Percentiles rank a stretch among this genome's conserved stretches.
Evolutionary conservation across 2,888 invertebrate genomes (phyloP).

Genomic region (Pollenia griseotomentosa): DNA sequence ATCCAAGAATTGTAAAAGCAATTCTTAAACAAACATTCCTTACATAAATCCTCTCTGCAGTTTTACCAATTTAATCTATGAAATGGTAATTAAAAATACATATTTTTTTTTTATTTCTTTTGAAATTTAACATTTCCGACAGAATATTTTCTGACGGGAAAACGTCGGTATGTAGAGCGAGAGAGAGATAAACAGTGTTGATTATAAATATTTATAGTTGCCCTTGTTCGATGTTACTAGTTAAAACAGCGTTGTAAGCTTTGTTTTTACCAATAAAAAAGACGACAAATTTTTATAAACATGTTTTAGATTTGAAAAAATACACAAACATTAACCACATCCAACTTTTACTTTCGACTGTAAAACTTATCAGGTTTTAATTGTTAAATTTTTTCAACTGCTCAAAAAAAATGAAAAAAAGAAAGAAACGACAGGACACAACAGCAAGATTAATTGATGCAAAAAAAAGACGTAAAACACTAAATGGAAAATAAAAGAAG

Average conservation of each 20-base stretch:
- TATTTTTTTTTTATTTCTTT: slow-evolving; percentile 1
- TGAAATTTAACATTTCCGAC: slow-evolving; percentile 28
- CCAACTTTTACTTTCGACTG: not conserved
- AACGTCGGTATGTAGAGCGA: not conserved
- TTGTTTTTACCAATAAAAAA: too few species aligned
- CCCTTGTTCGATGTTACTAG: too few species aligned
- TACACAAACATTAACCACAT: too few species aligned
- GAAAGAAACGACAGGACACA: not conserved
- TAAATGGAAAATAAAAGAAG: not conserved
- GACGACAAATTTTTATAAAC: too few species aligned
- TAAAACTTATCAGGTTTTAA: not conserved
- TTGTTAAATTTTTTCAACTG: slow-evolving; percentile 6
- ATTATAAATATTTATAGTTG: not conserved
- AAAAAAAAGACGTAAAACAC: slow-evolving; percentile 5
- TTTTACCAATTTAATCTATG: slow-evolving; percentile 16
- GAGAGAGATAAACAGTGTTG: not conserved
- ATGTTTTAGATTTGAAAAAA: not conserved
- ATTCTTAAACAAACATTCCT: not conserved
- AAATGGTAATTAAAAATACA: slow-evolving; percentile 32
- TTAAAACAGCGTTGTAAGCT: too few species aligned
- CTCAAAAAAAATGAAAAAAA: not conserved
- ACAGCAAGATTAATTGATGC: slow-evolving; percentile 8
- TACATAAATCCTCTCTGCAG: not conserved
- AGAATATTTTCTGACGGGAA: not conserved
- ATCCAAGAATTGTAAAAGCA: not conserved